Base-by-base conservation (phyloP, 2,888 invertebrate species). In the Leistus spinibarbis region DNA sequence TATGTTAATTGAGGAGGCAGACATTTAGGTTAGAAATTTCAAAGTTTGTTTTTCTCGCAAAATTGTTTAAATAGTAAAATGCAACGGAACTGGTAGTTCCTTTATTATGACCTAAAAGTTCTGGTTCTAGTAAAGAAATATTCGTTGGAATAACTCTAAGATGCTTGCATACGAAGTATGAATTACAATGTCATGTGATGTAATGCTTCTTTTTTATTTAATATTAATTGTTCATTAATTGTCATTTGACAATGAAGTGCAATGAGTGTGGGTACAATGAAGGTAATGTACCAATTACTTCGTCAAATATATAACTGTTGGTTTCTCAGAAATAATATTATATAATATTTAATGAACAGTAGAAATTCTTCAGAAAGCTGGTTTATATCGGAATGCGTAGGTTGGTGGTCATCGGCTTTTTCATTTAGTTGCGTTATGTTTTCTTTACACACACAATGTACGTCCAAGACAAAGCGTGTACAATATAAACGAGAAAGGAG, bases 401-500 rank as follows among this genome's bases (percentile, higher is more conserved):
- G 9, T n/a, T 53, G 20, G 40, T 40, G 56, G 17, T 24, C n/a
- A 24, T 57, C 60, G 60, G 22, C 16, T 27, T 57, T 60, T 27
- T 69, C 69, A 20, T 17, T 20, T 22, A 20, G 54, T 16, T 1
- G 10, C 22, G 22, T 56, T 66, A 54, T 40, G 7, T 40, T 40
- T 40, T 40, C 40, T 40, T 10, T 10, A 40, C 40, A 40, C 53
- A 66, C 53, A 19, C 27, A 27, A 9, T 56, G 68, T 68, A 22
- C 56, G 56, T 54, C 69, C 17, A 22, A 19, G 63, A 20, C 24
- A 40, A 60, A 27, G 57, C 69, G 19, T 60, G 27, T 60, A 56
- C 27, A 60, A 69, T 19, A 69, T 69, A 60, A 69, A 68, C 56
- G 69, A 40, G 27, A 69, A 40, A 67, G 13, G 67, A 69, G 69